A percentile compares a stretch with the other conserved stretches of the same genome.
Conservation (phyloP, 2,888 invertebrate species). For the Cyrtodaria siliqua region DNA sequence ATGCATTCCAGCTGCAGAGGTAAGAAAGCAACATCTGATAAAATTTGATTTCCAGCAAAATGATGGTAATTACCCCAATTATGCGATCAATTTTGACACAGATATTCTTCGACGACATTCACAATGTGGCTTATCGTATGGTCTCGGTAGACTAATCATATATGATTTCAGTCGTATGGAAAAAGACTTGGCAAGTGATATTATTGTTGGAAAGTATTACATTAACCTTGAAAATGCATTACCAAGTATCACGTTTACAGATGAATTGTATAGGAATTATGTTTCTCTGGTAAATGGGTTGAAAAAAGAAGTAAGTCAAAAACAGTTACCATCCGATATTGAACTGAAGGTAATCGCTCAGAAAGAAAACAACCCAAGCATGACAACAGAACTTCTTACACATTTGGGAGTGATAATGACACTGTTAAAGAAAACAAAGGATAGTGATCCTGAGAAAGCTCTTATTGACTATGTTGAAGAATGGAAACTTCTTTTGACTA, state of each 20-base stretch:
- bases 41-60: background rate
- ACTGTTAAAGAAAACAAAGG: conserved; percentile 63
- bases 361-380: conserved; percentile 32
- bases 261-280: conserved; percentile 65
- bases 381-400: conserved; percentile 49
- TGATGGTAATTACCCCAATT: no score
- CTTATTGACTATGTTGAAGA: conserved; percentile 57
- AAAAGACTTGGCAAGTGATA: conserved; percentile 40
- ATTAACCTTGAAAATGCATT: conserved; percentile 30
- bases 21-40: conserved; percentile 6
- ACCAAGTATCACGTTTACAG: conserved; percentile 56
- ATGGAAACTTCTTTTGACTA: conserved; percentile 43
- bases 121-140: conserved; percentile 51
- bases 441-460: conserved; percentile 45
- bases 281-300: conserved; percentile 47
- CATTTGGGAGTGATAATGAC: conserved; percentile 63
- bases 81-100: no score
- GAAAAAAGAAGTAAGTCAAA: conserved; percentile 37
- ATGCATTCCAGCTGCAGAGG: conserved; percentile 34
- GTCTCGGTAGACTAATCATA: conserved; percentile 39
- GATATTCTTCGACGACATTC: conserved; percentile 42
- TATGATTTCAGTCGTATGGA: conserved; percentile 66
- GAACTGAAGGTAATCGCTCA: conserved; percentile 34
- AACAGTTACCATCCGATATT: conserved; percentile 45
- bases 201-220: conserved; percentile 47